Conservation (phyloP, 2,797 vertebrate species). For the Valencia hispanica region DNA sequence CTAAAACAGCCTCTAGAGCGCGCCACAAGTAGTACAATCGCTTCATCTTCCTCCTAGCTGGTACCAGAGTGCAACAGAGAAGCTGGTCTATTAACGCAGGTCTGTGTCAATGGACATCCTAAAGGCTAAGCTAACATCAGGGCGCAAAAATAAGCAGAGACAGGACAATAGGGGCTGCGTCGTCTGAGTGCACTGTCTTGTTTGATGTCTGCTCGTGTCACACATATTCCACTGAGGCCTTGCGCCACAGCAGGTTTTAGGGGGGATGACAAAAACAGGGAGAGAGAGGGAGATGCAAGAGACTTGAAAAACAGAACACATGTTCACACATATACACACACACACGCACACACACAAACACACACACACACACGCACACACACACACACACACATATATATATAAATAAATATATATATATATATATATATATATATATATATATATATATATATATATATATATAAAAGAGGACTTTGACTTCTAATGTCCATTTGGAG, state of each 20-base stretch:
- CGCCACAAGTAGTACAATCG: constrained; percentile 38
- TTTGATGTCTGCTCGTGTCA: constrained; percentile 56
- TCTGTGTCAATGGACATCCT: constrained; percentile 18
- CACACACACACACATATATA: no score
- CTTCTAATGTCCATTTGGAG: no score
- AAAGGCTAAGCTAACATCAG: constrained; percentile 26
- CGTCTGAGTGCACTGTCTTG: constrained; percentile 64
- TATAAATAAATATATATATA: no score
- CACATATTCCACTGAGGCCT: constrained; percentile 46
- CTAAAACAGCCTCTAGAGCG: constrained; percentile 68
- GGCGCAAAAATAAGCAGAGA: constrained; percentile 38
- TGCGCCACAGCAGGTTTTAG: constrained; percentile 28
- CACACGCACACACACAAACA: no score
- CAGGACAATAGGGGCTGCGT: constrained; percentile 37
- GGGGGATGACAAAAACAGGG: constrained; percentile 15
- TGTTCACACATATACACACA: no score
- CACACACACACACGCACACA: no score
- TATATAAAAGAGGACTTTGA: no score
- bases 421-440: no score
- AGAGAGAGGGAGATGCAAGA: constrained; percentile 30
- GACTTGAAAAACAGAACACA: constrained; percentile 31
- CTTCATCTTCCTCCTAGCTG: constrained; percentile 28
- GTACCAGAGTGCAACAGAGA: constrained; percentile 45
- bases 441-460: no score
- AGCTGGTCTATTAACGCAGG: constrained; percentile 36